These are phyloP conservation scores for Oligia fasciuncula DNA, from an alignment of 2,888 invertebrate genomes.

Conservation along the genomic window DNA sequence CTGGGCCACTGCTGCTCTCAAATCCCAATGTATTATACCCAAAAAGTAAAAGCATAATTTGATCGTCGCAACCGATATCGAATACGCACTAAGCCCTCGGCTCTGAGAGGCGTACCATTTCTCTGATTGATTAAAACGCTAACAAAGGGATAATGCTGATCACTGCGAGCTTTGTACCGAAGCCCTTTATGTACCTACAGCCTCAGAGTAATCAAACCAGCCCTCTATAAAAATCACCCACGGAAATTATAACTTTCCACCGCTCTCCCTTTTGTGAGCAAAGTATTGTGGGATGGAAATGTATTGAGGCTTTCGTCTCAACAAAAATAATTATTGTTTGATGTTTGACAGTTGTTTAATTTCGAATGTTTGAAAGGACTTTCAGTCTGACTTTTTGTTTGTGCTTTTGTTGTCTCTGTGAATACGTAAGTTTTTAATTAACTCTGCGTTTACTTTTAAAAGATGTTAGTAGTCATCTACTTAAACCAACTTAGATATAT, in stretches of 20 bases:
- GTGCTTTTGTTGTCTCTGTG: neutral
- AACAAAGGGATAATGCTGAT: constrained; percentile 89
- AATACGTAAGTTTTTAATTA: neutral
- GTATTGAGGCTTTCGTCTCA: constrained; percentile 49
- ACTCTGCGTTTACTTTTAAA: neutral
- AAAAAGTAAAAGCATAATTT: constrained; percentile 35
- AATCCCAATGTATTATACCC: no score
- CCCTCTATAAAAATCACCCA: constrained; percentile 81
- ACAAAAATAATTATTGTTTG: constrained; percentile 52
- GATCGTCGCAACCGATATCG: constrained; percentile 52
- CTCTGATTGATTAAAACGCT: constrained; percentile 89
- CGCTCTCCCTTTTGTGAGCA: constrained; percentile 68
- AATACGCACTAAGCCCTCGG: constrained; percentile 59
- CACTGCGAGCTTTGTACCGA: constrained; percentile 85
- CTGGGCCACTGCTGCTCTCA: no score
- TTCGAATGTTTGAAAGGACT: constrained; percentile 41
- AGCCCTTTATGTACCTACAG: constrained; percentile 84
- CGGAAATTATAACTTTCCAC: constrained; percentile 80
- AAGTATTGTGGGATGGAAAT: constrained; percentile 62
- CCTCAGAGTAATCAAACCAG: constrained; percentile 84
- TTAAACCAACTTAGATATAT: neutral
- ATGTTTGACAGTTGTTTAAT: constrained; percentile 38
- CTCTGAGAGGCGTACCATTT: constrained; percentile 71
- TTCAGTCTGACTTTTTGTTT: neutral
- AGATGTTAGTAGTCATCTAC: neutral